phyloP scores from a whole-genome alignment of 64 coral and sea anemone genomes.

The Acropora yongei region DNA sequence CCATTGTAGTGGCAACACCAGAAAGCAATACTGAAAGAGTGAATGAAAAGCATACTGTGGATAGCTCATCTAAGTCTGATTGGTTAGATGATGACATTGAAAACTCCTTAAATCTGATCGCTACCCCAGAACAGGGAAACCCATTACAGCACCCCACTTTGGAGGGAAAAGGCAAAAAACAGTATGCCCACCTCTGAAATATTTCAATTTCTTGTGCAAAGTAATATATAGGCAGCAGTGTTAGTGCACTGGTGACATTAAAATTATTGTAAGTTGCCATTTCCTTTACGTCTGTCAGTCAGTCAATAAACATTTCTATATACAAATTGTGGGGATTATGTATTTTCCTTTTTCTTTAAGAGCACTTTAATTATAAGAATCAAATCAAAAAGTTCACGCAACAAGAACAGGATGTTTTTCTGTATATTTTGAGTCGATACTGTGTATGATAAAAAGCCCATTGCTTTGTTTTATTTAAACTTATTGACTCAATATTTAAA shows the following conservation, averaged over 20 bases:
- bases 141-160: conserved; percentile 43
- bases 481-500: conserved; percentile 5
- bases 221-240: background rate
- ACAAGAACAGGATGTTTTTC: background rate
- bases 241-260: background rate
- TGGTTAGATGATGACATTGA: conserved; percentile 19
- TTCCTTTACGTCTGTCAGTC: background rate
- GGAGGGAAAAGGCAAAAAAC: conserved; percentile 39
- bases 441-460: background rate
- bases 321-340: background rate
- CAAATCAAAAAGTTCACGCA: background rate
- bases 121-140: conserved; percentile 6
- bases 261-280: background rate
- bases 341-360: too few species aligned
- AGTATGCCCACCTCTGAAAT: conserved; percentile 7
- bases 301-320: background rate
- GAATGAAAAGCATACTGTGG: background rate
- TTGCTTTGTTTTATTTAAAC: background rate
- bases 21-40: conserved; percentile 2
- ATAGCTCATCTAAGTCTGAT: conserved; percentile 14
- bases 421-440: background rate
- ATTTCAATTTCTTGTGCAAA: conserved; percentile 40
- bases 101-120: background rate
- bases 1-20: conserved; percentile 9
- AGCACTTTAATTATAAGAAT: background rate